Conservation (phyloP, 2,113 vertebrate genomes). For the Condylura cristata region DNA sequence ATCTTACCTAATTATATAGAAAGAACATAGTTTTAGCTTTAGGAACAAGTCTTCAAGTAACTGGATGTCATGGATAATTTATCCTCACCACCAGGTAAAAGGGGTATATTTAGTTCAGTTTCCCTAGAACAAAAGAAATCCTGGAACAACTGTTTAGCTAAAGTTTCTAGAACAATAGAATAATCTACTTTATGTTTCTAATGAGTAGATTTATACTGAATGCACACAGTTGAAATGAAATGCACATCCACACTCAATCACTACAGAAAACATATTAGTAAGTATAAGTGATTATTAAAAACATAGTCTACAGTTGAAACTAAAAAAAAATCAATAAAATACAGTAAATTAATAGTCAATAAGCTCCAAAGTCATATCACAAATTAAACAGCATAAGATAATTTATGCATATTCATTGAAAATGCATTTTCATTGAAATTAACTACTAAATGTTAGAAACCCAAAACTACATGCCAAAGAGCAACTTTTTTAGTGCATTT, state of each 20-base stretch:
- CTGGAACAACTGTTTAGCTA: background rate
- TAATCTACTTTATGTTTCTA: background rate
- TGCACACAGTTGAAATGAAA: background rate
- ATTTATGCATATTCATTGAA: background rate
- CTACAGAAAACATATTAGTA: background rate
- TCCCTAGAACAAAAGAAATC: background rate
- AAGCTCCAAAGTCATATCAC: background rate
- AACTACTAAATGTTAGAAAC: background rate
- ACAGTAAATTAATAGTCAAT: background rate
- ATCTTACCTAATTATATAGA: background rate
- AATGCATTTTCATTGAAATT: background rate
- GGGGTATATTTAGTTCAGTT: background rate
- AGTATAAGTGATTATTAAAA: conserved; percentile 5
- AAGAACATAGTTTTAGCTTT: background rate
- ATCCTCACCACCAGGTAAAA: background rate
- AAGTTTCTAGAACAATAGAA: background rate
- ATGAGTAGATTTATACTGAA: background rate
- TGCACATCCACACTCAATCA: background rate
- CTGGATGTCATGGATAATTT: background rate
- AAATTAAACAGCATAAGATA: background rate
- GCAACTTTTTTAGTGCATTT: background rate
- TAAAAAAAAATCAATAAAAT: background rate
- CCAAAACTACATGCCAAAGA: background rate
- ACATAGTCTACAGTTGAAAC: background rate
- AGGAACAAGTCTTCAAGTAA: background rate